phyloP scores from a whole-genome alignment of 2,888 invertebrate species.

The Zhuqinia jingwanae region DNA sequence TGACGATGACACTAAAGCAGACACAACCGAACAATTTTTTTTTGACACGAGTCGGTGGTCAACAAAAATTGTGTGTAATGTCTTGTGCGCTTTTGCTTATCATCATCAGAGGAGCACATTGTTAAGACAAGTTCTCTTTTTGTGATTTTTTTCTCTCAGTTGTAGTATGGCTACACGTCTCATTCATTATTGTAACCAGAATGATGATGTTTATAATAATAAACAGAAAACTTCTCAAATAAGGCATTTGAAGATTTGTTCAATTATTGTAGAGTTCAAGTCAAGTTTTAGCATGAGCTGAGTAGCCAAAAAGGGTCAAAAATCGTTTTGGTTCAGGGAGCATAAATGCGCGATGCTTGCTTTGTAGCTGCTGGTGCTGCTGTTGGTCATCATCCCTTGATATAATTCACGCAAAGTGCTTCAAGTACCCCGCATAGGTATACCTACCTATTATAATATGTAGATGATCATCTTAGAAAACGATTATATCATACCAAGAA shows the following conservation, averaged over 20 bases:
- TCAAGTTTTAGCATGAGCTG: constrained; percentile 8
- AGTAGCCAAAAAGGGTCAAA: constrained; percentile 63
- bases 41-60: constrained; percentile 16
- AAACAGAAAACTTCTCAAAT: constrained; percentile 8
- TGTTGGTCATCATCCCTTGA: neutral
- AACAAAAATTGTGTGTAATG: neutral
- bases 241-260: neutral
- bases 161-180: no score
- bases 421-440: neutral
- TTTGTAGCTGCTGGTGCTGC: no score
- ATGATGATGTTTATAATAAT: no score
- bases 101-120: neutral
- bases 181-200: neutral
- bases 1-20: no score
- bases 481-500: constrained; percentile 60
- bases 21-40: no score
- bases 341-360: neutral
- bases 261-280: neutral
- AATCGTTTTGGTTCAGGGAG: constrained; percentile 50
- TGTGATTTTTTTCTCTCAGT: no score
- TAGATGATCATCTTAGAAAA: constrained; percentile 34
- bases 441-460: neutral
- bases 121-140: neutral
- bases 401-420: neutral
- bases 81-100: neutral